Percentiles rank a stretch among this genome's conserved stretches.
These are phyloP conservation scores for Megalonaias nervosa DNA, from an alignment of 1,140 invertebrate species.

Conservation along the genomic window DNA sequence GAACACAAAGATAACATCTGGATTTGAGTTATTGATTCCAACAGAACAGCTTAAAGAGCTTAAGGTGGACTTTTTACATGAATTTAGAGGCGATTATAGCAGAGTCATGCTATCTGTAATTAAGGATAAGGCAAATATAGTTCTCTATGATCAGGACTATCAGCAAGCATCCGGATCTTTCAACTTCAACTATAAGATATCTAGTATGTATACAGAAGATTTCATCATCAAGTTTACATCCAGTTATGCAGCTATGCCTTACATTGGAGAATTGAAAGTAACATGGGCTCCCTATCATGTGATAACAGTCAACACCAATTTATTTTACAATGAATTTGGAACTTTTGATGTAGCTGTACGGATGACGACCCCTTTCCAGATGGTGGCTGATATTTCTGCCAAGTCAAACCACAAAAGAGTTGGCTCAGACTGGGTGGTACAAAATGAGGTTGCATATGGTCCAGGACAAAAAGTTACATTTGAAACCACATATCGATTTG, in stretches of 20 bases:
- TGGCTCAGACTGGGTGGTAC: slow-evolving; percentile 34
- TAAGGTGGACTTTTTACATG: slow-evolving; percentile 32
- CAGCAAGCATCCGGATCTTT: slow-evolving; percentile 13
- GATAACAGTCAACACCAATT: slow-evolving; percentile 16
- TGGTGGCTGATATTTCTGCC: slow-evolving; percentile 19
- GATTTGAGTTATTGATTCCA: slow-evolving; percentile 27
- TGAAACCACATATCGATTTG: slow-evolving; percentile 20
- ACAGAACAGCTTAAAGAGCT: slow-evolving; percentile 17
- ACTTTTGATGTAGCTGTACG: slow-evolving; percentile 29
- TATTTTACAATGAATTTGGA: slow-evolving; percentile 28
- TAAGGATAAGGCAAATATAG: slow-evolving; percentile 40
- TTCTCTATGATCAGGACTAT: slow-evolving; percentile 36
- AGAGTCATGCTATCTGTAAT: slow-evolving; percentile 21
- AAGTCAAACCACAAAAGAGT: slow-evolving; percentile 28
- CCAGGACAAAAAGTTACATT: slow-evolving; percentile 31
- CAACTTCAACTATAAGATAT: slow-evolving; percentile 27
- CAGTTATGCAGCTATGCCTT: slow-evolving; percentile 40
- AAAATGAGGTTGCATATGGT: slow-evolving; percentile 27
- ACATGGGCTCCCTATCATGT: slow-evolving; percentile 29
- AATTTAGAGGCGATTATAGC: slow-evolving; percentile 37
- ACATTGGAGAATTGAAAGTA: slow-evolving; percentile 34
- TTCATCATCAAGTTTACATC: slow-evolving; percentile 34
- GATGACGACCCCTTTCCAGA: slow-evolving; percentile 38
- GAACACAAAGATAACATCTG: slow-evolving; percentile 1
- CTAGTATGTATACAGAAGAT: slow-evolving; percentile 37